A percentile compares a stretch with the other conserved stretches of the same genome.
Conservation (phyloP, 2,113 vertebrate genomes). For the Charina bottae region DNA sequence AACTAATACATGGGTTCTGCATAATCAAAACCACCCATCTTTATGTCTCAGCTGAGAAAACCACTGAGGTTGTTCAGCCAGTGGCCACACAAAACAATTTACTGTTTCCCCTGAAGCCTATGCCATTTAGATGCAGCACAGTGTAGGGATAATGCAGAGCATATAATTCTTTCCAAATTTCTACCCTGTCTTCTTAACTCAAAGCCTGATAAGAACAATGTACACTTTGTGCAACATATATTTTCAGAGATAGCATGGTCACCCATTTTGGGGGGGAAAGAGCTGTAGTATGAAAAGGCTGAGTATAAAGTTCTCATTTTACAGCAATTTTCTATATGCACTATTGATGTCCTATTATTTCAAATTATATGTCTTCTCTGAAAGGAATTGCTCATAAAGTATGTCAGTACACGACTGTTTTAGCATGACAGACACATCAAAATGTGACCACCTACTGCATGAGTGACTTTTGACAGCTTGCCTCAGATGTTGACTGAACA, state of each 20-base stretch:
- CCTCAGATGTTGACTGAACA: slow-evolving; percentile 76
- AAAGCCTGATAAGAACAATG: not conserved
- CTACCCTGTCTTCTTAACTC: slow-evolving; percentile 36
- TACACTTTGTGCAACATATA: slow-evolving; percentile 25
- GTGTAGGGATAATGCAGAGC: slow-evolving; percentile 12
- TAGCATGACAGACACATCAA: slow-evolving; percentile 81
- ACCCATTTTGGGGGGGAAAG: slow-evolving; percentile 57
- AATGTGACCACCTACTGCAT: slow-evolving; percentile 68
- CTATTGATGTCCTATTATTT: slow-evolving; percentile 89
- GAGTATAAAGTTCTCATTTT: slow-evolving; percentile 79
- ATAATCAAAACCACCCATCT: slow-evolving; percentile 24
- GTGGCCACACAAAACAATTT: slow-evolving; percentile 13
- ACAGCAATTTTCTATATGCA: slow-evolving; percentile 80
- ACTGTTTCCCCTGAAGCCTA: slow-evolving; percentile 33
- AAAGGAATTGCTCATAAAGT: slow-evolving; percentile 81
- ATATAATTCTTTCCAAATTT: slow-evolving; percentile 47
- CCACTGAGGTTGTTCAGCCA: slow-evolving; percentile 36
- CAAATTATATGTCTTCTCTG: slow-evolving; percentile 86
- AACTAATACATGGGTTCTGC: rapidly evolving
- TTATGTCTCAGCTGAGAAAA: slow-evolving; percentile 28
- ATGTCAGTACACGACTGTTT: slow-evolving; percentile 81
- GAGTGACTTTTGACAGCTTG: slow-evolving; percentile 72
- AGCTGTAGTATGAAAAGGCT: slow-evolving; percentile 74
- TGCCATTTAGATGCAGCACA: slow-evolving; percentile 28
- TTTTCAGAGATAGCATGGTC: slow-evolving; percentile 11